Base-by-base conservation (phyloP, 2,113 vertebrate species). In the Pluvianellus socialis region DNA sequence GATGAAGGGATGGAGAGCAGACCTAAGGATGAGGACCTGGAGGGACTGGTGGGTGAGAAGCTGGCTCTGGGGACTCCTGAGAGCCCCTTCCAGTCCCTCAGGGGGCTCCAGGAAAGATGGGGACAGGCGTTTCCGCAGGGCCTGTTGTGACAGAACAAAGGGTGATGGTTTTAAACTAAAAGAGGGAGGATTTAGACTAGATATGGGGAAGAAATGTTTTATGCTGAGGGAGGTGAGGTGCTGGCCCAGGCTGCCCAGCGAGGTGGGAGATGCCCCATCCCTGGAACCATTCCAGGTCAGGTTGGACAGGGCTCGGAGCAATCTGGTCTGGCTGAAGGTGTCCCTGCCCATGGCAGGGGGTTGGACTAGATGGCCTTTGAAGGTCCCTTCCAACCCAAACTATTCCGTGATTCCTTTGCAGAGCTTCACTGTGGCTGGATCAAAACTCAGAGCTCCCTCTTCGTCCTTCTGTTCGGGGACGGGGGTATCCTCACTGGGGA, bases 401-500 rank as follows among this genome's bases (percentile, higher is more conserved):
- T 32, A 22, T 66, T 23, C 7, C 22, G 3, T 23, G 63, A 32
- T 82, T 40, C 58, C 30, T 35, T 44, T 27, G 42, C 47, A 40
- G 63, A 58, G 53, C 58, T 50, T 35, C 26, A 1, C 56, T 13
- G 15, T 27, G 35, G 52, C 53, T 44, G 83, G 28, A 27, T 42
- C 44, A 4, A 33, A 52, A 14, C 63, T 5, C 3, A 0, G 26
- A 26, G 47, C 52, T 56, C 15, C 61, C 2, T 62, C 50, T 35
- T 91, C 13, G 6, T 44, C 50, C 49, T 35, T 3, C 0, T 3
- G 7, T 16, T 21, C 20, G 10, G 21, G 35, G 50, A 12, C 27
- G 17, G 30, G 32, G 26, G 0, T 28, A 1, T 24, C 27, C 13
- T 52, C 9, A 1, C 5, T 0, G 5, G n/a, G 2, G 35, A 40